Conservation (phyloP, 1,140 invertebrate species). For the Riptortus pedestris region DNA sequence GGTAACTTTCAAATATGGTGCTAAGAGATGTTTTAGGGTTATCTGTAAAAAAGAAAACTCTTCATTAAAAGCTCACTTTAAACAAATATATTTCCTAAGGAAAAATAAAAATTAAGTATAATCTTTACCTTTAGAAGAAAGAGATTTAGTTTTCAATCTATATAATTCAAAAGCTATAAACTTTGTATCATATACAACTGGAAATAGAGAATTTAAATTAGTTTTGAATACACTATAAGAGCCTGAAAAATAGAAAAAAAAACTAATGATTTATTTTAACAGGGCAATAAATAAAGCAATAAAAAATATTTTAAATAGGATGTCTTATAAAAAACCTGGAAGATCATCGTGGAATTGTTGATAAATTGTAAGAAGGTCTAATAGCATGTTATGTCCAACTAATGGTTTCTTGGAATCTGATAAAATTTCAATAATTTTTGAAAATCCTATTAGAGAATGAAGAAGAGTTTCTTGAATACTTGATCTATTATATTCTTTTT, state of each 20-base stretch:
- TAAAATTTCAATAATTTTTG: conserved; percentile 52
- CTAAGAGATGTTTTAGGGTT: no score
- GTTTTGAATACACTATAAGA: neutral
- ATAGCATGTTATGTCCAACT: conserved; percentile 60
- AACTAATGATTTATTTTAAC: no score
- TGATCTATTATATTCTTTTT: conserved; percentile 38
- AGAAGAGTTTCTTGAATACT: conserved; percentile 38
- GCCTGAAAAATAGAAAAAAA: neutral
- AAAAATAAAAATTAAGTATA: no score
- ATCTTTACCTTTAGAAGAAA: no score
- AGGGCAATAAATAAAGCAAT: no score
- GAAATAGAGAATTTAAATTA: conserved; percentile 42
- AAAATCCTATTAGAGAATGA: conserved; percentile 50
- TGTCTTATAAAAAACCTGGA: conserved; percentile 47
- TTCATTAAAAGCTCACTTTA: neutral
- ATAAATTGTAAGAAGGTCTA: conserved; percentile 59
- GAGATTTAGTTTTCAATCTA: neutral
- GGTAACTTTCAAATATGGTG: no score
- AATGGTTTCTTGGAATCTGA: conserved; percentile 52
- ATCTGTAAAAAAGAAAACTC: neutral
- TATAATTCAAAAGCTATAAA: conserved; percentile 47
- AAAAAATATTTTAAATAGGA: no score
- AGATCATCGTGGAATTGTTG: conserved; percentile 59
- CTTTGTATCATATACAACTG: conserved; percentile 61
- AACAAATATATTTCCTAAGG: neutral